Conservation (phyloP, 1,140 invertebrate genomes). For the Amyelois transitella region DNA sequence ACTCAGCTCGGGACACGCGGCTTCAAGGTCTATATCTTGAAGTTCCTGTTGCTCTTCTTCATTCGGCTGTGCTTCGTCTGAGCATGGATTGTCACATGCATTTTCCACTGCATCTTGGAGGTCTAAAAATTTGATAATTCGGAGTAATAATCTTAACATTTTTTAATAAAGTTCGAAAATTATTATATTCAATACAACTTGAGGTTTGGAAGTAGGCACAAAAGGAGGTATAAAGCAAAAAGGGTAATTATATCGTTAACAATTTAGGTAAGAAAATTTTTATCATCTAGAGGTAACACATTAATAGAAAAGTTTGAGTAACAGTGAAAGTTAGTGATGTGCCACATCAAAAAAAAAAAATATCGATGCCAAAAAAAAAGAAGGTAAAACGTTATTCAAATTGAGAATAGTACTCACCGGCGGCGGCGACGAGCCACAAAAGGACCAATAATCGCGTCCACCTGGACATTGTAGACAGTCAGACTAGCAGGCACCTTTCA, state of each 20-base stretch:
- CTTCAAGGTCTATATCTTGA: constrained; percentile 43
- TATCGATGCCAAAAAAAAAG: neutral
- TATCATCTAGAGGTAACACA: neutral
- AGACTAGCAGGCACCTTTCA: constrained; percentile 8
- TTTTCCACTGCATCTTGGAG: constrained; percentile 37
- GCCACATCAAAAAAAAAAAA: neutral
- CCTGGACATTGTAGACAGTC: constrained; percentile 23
- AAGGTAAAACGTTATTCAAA: neutral
- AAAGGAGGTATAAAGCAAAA: too few relatives aligned
- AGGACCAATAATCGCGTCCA: constrained; percentile 19
- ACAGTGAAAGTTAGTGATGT: neutral
- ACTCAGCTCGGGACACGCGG: constrained; percentile 54
- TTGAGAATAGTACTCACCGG: constrained; percentile 23
- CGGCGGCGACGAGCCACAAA: constrained; percentile 17
- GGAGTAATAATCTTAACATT: neutral
- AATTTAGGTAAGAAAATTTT: neutral
- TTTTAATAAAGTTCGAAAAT: too few relatives aligned
- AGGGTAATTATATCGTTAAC: too few relatives aligned
- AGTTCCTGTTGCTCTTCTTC: constrained; percentile 22
- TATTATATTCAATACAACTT: too few relatives aligned
- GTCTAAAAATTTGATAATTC: constrained; percentile 29
- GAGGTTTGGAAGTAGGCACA: too few relatives aligned
- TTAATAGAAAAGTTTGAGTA: neutral
- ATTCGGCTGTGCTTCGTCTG: neutral
- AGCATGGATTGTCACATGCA: neutral